A percentile compares a stretch with the other conserved stretches of the same genome.
phyloP scores from a whole-genome alignment of 1,140 invertebrate genomes.

The Sweltsa coloradensis region DNA sequence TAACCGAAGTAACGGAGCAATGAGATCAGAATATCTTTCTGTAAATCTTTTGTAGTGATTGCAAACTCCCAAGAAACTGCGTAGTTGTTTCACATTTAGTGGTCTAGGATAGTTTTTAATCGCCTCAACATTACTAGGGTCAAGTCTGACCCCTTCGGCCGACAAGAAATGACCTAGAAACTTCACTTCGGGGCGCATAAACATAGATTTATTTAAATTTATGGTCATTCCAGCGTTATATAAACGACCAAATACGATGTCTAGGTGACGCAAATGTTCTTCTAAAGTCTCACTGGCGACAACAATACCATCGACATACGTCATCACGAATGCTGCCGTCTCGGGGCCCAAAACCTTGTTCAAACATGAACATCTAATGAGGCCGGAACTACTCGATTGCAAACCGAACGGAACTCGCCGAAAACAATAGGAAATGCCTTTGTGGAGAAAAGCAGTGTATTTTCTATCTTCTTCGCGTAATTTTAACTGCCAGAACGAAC shows the following conservation, averaged over 20 bases:
- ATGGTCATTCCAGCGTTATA: background rate
- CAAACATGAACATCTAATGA: no score
- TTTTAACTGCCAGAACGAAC: no score
- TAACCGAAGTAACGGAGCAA: conserved; percentile 4
- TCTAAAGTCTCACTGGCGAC: background rate
- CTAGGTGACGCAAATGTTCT: background rate
- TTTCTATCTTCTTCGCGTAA: no score
- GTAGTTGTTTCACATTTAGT: background rate
- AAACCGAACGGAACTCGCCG: no score
- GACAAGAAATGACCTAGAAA: background rate
- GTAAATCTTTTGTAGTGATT: background rate
- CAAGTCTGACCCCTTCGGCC: background rate
- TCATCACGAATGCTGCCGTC: background rate
- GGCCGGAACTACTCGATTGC: no score
- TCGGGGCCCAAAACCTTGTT: no score
- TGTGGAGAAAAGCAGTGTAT: no score
- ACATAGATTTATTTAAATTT: background rate
- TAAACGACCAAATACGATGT: background rate
- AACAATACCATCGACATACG: background rate
- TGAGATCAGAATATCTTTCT: background rate
- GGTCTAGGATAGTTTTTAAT: background rate
- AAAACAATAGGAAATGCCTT: no score
- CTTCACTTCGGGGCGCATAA: background rate
- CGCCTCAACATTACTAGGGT: background rate
- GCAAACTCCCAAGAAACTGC: background rate